Evolutionary conservation across 2,888 invertebrate species (phyloP).

Genomic region (Parthenolecanium corni): DNA sequence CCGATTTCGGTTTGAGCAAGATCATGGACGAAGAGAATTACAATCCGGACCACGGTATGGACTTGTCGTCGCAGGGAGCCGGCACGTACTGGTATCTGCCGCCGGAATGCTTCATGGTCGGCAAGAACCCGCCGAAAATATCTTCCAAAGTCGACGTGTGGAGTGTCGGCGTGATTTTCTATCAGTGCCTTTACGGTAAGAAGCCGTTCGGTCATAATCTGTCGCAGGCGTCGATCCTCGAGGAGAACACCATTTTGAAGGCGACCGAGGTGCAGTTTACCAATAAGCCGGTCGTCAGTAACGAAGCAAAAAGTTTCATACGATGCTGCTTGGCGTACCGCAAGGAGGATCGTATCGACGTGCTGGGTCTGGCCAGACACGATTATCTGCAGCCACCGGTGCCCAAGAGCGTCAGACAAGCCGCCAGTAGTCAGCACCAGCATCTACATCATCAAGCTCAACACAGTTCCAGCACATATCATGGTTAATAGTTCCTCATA

Average conservation of each 20-base stretch:
- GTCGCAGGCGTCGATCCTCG: conserved; percentile 97
- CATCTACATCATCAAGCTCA: conserved; percentile 22
- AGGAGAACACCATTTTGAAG: conserved; percentile 98
- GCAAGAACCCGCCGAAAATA: conserved; percentile 99
- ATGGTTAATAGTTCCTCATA: conserved; percentile 24
- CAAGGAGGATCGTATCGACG: conserved; percentile 98
- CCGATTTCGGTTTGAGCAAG: conserved; percentile 98
- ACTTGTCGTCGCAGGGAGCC: conserved; percentile 98
- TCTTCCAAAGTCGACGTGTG: conserved; percentile 99
- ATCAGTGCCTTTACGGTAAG: conserved; percentile 98
- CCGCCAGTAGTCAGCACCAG: conserved; percentile 40
- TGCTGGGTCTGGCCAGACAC: conserved; percentile 87
- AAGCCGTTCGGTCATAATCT: conserved; percentile 76
- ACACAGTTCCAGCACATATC: conserved; percentile 27
- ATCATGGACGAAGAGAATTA: conserved; percentile 99
- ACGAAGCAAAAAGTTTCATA: conserved; percentile 99
- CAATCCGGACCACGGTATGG: conserved; percentile 98
- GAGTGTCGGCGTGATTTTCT: conserved; percentile 99
- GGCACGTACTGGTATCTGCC: conserved; percentile 99
- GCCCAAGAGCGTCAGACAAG: conserved; percentile 60
- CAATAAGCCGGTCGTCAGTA: conserved; percentile 93
- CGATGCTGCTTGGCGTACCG: conserved; percentile 95
- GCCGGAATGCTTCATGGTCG: conserved; percentile 98
- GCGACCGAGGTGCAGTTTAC: conserved; percentile 99
- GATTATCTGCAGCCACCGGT: conserved; percentile 82